Conservation (phyloP, 2,113 vertebrate species). For the Cinclus cinclus region DNA sequence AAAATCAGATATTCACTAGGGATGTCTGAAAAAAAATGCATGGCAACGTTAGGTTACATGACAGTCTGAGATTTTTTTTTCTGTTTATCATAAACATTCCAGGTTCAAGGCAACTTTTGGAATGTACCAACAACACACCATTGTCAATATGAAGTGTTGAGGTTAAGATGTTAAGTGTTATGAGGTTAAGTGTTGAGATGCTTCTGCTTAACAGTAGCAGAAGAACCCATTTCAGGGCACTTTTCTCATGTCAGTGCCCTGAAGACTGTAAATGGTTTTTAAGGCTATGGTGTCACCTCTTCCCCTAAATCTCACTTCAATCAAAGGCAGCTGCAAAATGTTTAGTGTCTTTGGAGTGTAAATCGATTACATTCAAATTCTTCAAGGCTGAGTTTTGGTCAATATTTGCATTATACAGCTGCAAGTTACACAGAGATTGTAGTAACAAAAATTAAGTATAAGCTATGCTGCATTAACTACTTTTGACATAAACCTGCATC, state of each 20-base stretch:
- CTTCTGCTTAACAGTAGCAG: not conserved
- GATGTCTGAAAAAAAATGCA: not conserved
- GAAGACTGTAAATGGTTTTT: not conserved
- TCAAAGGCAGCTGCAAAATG: not conserved
- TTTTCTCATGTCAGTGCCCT: not conserved
- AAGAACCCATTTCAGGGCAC: not conserved
- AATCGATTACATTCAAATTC: not conserved
- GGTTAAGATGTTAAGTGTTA: not conserved
- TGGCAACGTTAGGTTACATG: not conserved
- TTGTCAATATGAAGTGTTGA: not conserved
- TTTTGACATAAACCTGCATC: not conserved
- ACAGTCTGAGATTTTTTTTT: accelerated
- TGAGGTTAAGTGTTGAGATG: not conserved
- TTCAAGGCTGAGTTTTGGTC: not conserved
- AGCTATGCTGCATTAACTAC: not conserved
- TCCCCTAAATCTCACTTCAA: not conserved
- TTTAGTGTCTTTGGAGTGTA: not conserved
- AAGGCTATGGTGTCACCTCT: not conserved
- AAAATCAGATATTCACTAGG: not conserved
- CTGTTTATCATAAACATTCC: not conserved
- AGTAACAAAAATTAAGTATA: not conserved
- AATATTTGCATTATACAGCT: not conserved
- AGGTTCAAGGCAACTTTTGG: not conserved
- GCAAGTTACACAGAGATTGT: not conserved
- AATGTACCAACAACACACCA: not conserved